Evolutionary conservation across 2,888 invertebrate genomes (phyloP), one percentile per base, ranked within the genome.

Genomic region (Drosophila dives): DNA sequence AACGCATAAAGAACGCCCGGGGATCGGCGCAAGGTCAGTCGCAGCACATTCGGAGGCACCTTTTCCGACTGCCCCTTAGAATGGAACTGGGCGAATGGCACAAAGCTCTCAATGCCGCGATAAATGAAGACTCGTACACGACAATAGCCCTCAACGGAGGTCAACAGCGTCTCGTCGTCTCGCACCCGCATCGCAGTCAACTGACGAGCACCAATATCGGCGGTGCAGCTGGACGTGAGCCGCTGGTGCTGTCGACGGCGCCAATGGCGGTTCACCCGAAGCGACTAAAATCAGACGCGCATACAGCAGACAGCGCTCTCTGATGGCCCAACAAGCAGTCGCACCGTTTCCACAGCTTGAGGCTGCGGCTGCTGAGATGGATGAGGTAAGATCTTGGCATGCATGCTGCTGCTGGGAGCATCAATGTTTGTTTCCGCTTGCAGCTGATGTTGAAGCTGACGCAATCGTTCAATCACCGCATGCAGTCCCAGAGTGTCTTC

Each of bases 121-220:
- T 93, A 93, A 29, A 81, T 80, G 1, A 91, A 74, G 11, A 93
- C 79, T 3, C 90, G 83, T 17, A 92, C 72, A 0, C 53, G 64
- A 23, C 88, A 83, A 23, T 89, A 89, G 38, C 83, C 80, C 84
- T 94, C 94, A 34, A 94, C 87, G 72, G 94, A 94, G 15, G 93
- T 92, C 20, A 94, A 77, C n/a, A 94, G 79, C 0, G 94, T 94
- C 81, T 94, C 94, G 34, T 94, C 94, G 54, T 45, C 20, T 1
- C 93, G 91, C 23, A 93, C 77, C n/a, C 92, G 89, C 20, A 92
- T 6, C 0, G 90, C 69, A 0, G 86, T 83, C 33, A 95, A 87
- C 3, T 93, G 94, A 20, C 93, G 93, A 6, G 95, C 94, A 4
- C 92, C 93, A 7, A 92, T 91, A 62, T 75, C 63, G 0, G 94